Percentiles rank a stretch among this genome's conserved stretches.
These are phyloP conservation scores for Chelmon rostratus DNA, from an alignment of 2,797 vertebrate genomes.

Conservation along the genomic window DNA sequence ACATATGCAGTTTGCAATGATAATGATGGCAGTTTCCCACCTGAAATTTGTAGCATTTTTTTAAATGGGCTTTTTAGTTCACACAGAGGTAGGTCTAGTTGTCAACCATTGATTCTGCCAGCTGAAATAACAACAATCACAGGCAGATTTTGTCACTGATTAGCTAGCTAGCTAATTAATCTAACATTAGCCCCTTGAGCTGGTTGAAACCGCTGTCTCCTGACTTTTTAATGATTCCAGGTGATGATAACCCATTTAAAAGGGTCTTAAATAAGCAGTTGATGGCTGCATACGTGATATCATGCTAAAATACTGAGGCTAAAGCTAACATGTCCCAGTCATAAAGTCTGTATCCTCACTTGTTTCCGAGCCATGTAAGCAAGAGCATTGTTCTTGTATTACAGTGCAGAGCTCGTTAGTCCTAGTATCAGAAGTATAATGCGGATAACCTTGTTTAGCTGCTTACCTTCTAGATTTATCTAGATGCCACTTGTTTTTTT, in stretches of 20 bases:
- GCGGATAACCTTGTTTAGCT: not conserved
- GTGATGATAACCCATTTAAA: not conserved
- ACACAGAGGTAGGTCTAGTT: not conserved
- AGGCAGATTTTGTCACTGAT: not conserved
- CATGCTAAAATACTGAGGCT: not conserved
- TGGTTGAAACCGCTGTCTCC: not conserved
- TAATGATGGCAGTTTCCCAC: not conserved
- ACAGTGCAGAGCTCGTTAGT: not conserved
- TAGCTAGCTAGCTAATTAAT: not conserved
- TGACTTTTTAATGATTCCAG: not conserved
- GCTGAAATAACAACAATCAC: not conserved
- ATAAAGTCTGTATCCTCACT: not conserved
- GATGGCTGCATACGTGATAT: not conserved
- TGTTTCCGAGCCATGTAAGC: not conserved
- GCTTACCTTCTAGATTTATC: too few relatives aligned
- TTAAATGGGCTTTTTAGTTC: not conserved
- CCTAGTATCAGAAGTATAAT: not conserved
- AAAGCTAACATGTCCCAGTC: not conserved
- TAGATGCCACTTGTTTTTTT: too few relatives aligned
- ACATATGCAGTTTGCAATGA: not conserved
- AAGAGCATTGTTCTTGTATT: not conserved
- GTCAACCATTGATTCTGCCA: too few relatives aligned
- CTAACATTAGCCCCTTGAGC: not conserved
- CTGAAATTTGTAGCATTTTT: not conserved
- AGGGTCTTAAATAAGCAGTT: not conserved